phyloP scores from a whole-genome alignment of 1,140 invertebrate genomes.

The Stenopsyche tienmushanensis region DNA sequence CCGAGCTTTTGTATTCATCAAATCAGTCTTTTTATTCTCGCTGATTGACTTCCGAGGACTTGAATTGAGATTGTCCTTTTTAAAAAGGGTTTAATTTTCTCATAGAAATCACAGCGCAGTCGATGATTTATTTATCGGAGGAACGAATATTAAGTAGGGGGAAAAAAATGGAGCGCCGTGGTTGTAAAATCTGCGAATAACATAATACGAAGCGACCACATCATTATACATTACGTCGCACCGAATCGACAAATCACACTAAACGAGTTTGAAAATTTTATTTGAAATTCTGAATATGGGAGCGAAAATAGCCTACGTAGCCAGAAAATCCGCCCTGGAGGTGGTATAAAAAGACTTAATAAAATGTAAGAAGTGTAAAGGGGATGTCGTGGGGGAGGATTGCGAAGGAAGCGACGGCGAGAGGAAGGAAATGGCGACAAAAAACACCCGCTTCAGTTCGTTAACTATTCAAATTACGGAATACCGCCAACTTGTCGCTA shows the following conservation, averaged over 20 bases:
- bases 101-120: too few species aligned
- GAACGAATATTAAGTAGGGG: too few species aligned
- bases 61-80: too few species aligned
- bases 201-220: background rate
- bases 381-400: slow-evolving; percentile 14
- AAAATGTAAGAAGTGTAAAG: slow-evolving; percentile 20
- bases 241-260: background rate
- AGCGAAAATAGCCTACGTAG: background rate
- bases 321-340: background rate
- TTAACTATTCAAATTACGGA: slow-evolving; percentile 40
- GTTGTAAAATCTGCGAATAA: too few species aligned
- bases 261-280: background rate
- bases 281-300: background rate
- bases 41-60: too few species aligned
- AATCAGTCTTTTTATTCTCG: too few species aligned
- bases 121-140: too few species aligned
- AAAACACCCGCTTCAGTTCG: slow-evolving; percentile 33
- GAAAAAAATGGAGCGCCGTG: too few species aligned
- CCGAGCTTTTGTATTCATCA: too few species aligned
- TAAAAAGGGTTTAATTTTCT: too few species aligned
- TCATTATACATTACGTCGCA: background rate
- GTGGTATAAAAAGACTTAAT: background rate
- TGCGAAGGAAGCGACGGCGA: slow-evolving; percentile 8
- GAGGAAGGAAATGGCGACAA: slow-evolving; percentile 33
- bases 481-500: slow-evolving; percentile 30